Conservation (phyloP, 2,113 vertebrate genomes). For the Toxostoma redivivum region DNA sequence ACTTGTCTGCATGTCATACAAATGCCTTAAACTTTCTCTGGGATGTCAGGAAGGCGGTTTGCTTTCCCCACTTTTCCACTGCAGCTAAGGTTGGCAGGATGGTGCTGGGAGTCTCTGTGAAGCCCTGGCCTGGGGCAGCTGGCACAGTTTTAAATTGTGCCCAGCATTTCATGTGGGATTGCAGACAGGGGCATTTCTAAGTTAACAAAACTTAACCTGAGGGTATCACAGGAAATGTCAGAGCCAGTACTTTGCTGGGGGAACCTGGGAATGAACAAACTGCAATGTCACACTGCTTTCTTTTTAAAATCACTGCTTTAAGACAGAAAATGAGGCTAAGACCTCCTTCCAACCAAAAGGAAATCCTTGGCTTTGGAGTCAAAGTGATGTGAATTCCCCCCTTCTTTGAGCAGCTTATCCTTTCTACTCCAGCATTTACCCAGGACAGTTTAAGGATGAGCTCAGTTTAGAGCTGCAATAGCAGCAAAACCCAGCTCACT, state of each 20-base stretch:
- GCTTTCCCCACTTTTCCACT: neutral
- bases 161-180: neutral
- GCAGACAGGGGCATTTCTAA: neutral
- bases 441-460: neutral
- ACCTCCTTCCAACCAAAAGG: neutral
- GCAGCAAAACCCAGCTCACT: neutral
- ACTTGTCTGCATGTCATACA: neutral
- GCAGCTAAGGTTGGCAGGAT: neutral
- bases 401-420: neutral
- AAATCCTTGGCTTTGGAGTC: neutral
- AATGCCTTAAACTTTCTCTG: neutral
- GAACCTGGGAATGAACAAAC: neutral
- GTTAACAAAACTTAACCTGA: neutral
- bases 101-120: neutral
- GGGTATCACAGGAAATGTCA: neutral
- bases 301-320: neutral
- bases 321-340: neutral
- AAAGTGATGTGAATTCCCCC: neutral
- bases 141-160: neutral
- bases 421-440: neutral
- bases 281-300: neutral
- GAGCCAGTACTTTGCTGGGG: neutral
- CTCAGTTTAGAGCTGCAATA: neutral
- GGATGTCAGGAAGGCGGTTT: rapidly evolving
- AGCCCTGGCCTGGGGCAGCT: neutral